Base-by-base conservation (phyloP, 2,797 vertebrate species). In the Meriones psammophilus region DNA sequence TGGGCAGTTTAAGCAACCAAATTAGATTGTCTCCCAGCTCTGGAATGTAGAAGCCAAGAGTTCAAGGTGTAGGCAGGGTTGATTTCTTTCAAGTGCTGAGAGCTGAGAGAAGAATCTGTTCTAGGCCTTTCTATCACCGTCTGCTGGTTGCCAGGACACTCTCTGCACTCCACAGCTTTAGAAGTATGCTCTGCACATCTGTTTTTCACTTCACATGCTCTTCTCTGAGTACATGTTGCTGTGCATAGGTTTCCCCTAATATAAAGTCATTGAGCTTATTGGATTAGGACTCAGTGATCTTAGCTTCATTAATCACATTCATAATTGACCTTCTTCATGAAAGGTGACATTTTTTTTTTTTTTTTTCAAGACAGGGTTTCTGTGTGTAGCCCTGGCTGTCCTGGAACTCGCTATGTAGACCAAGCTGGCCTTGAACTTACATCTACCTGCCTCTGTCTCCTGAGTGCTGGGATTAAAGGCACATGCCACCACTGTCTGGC, bases 21-120 rank as follows among this genome's bases (percentile, higher is more conserved):
- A 69, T 64, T 24, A 6, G 28, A 89, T 8, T 60, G 39, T 68
- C 42, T 73, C 9, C 79, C 24, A 58, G 42, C 56, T 89, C 62
- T 42, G 68, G 80, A 58, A 78, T 50, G 54, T 30, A 79, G 56
- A 94, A n/a, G 30, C 69, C 77, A 30, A 85, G 54, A 92, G 89
- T 74, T 64, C 18, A 81, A 92, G 77, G 64, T 73, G 26, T 26
- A 60, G 17, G 78, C 26, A 58, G 26, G 7, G 10, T 33, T 91
- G 60, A 20, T 77, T 85, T 33, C 89, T 80, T 93, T 58, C 30
- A 1, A 71, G n/a, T n/a, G 73, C 50, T 42, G 9, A 7, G 66
- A 46, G 74, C 50, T 42, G 9, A 7, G 66, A 46, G 74, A 64
- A 95, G 1, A 66, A 60, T 33, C 10, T 42, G 9, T 76, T 78